A percentile compares a stretch with the other conserved stretches of the same genome.
Evolutionary conservation across 2,888 invertebrate genomes (phyloP).

Genomic region (Troides aeacus): DNA sequence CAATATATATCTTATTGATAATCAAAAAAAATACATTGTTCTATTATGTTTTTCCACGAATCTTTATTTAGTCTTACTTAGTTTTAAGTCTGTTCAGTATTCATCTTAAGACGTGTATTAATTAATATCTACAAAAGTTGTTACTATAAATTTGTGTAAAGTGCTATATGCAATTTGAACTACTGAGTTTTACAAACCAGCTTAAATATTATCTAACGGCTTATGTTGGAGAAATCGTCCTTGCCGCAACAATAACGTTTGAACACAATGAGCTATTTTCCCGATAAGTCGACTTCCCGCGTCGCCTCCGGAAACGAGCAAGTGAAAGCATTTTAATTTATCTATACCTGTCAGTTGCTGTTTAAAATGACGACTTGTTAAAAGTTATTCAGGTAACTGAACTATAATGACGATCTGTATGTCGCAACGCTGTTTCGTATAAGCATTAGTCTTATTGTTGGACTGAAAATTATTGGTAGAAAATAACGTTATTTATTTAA

Average conservation of each 20-base stretch:
- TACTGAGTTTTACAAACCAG: constrained; percentile 4
- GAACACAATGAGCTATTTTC: constrained; percentile 63
- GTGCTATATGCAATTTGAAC: neutral
- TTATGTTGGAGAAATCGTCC: constrained; percentile 59
- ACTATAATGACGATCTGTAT: neutral
- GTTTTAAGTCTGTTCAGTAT: no score
- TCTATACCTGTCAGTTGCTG: constrained; percentile 27
- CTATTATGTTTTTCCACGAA: no score
- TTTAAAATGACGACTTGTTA: constrained; percentile 27
- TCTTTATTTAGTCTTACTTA: no score
- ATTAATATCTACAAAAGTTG: neutral
- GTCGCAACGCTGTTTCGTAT: neutral
- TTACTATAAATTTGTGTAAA: neutral
- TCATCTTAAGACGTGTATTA: no score
- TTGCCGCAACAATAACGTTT: constrained; percentile 54
- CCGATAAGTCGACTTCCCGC: constrained; percentile 59
- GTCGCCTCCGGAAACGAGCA: constrained; percentile 54
- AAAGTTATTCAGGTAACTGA: constrained; percentile 9
- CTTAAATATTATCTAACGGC: constrained; percentile 23
- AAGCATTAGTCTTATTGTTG: no score
- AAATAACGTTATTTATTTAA: no score
- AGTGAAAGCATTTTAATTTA: constrained; percentile 60
- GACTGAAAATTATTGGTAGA: no score
- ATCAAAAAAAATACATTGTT: no score
- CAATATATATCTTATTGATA: no score